Conservation (phyloP, 2,113 vertebrate genomes). For the Toxotes jaculatrix region DNA sequence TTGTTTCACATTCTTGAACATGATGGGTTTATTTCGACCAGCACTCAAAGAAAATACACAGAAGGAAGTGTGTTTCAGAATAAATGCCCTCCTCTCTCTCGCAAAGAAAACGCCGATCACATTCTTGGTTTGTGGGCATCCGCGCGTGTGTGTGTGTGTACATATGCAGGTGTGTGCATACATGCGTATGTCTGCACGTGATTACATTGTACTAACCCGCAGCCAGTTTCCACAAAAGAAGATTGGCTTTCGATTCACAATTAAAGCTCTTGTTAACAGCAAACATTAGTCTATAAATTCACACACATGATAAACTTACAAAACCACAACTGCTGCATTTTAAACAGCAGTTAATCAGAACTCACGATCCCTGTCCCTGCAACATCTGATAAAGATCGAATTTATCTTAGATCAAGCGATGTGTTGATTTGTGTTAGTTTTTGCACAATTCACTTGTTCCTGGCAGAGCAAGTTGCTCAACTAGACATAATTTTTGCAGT, state of each 20-base stretch:
- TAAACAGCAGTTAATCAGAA: too few relatives aligned
- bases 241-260: not conserved
- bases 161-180: not conserved
- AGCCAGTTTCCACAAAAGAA: not conserved
- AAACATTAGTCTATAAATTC: not conserved
- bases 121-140: conserved; percentile 35
- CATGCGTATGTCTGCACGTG: conserved; percentile 9
- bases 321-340: not conserved
- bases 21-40: conserved; percentile 73
- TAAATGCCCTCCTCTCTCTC: conserved; percentile 34
- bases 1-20: conserved; percentile 79
- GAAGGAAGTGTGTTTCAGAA: conserved; percentile 54
- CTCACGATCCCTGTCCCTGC: too few relatives aligned
- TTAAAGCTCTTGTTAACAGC: not conserved
- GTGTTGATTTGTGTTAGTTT: not conserved
- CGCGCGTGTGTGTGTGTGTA: not conserved
- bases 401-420: not conserved
- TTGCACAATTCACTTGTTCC: not conserved
- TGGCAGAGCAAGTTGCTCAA: not conserved
- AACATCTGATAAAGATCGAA: not conserved
- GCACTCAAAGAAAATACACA: conserved; percentile 78
- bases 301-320: not conserved
- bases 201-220: not conserved
- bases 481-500: not conserved
- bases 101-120: conserved; percentile 36